These are phyloP conservation scores for Aix galericulata DNA, from an alignment of 2,113 vertebrate genomes.

Conservation along the genomic window DNA sequence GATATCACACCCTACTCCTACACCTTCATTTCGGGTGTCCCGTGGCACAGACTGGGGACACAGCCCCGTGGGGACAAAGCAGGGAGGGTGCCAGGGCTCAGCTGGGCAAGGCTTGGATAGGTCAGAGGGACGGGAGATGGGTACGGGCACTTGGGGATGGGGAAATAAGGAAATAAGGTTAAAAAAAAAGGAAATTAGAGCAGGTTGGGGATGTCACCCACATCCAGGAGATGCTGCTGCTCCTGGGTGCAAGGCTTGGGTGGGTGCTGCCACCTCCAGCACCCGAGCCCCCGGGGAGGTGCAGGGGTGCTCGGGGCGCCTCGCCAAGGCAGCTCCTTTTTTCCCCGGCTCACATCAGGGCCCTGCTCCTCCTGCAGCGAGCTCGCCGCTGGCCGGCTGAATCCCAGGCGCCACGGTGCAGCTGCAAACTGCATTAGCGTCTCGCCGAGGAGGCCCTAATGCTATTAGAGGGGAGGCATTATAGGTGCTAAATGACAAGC, in stretches of 20 bases:
- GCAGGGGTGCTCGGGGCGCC: neutral
- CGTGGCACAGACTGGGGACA: fast-evolving
- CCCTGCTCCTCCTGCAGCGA: neutral
- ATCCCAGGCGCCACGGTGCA: conserved; percentile 45
- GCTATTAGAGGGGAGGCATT: conserved; percentile 33
- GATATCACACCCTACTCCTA: neutral
- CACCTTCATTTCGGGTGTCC: neutral
- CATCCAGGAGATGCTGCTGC: fast-evolving
- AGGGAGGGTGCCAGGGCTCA: neutral
- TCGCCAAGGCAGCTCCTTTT: neutral
- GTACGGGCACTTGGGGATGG: fast-evolving
- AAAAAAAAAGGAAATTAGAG: fast-evolving
- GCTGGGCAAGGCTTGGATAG: neutral
- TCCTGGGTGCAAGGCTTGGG: neutral
- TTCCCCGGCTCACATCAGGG: conserved; percentile 10
- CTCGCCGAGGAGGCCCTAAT: conserved; percentile 23
- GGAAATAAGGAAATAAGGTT: fast-evolving
- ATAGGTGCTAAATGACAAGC: conserved; percentile 57
- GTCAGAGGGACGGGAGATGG: fast-evolving
- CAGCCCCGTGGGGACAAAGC: too few relatives aligned
- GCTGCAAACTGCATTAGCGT: conserved; percentile 59
- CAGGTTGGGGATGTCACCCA: fast-evolving
- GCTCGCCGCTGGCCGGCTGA: neutral
- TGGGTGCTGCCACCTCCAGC: neutral
- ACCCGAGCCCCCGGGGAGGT: too few relatives aligned